Evolutionary conservation across 2,888 invertebrate genomes (phyloP).

Genomic region (Nasonia oneida): DNA sequence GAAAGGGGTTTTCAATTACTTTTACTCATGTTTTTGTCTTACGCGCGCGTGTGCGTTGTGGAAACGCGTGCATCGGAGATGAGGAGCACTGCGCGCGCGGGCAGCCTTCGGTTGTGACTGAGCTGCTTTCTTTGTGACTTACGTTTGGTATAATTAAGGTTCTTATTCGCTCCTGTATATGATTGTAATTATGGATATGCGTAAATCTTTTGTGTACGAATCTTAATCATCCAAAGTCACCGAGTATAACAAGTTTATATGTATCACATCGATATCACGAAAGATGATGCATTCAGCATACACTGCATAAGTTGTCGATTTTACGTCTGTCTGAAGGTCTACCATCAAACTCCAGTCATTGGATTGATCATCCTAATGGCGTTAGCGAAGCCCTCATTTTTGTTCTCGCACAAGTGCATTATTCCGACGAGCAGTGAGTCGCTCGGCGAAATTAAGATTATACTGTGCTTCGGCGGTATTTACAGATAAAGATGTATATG

Average conservation of each 20-base stretch:
- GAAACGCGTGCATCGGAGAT: not conserved
- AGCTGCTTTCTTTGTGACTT: not conserved
- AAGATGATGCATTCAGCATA: not conserved
- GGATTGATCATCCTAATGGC: constrained; percentile 67
- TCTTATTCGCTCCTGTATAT: not conserved
- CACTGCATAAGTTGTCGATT: not conserved
- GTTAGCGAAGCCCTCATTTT: constrained; percentile 75
- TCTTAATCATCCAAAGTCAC: not conserved
- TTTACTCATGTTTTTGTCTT: not conserved
- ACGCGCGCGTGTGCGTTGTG: not conserved
- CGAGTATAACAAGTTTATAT: not conserved
- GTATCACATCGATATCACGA: not conserved
- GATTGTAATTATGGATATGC: not conserved
- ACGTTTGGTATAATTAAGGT: not conserved
- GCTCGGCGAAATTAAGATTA: not conserved
- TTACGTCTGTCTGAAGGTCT: constrained; percentile 48
- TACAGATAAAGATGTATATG: not conserved
- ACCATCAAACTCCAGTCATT: constrained; percentile 56
- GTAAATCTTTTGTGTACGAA: not conserved
- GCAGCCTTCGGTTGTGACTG: not conserved
- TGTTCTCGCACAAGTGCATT: constrained; percentile 69
- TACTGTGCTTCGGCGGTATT: constrained; percentile 12
- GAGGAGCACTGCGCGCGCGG: not conserved
- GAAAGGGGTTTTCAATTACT: constrained; percentile 47
- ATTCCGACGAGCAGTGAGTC: not conserved